phyloP scores from a whole-genome alignment of 2,113 vertebrate genomes.

The Leptodactylus fuscus region DNA sequence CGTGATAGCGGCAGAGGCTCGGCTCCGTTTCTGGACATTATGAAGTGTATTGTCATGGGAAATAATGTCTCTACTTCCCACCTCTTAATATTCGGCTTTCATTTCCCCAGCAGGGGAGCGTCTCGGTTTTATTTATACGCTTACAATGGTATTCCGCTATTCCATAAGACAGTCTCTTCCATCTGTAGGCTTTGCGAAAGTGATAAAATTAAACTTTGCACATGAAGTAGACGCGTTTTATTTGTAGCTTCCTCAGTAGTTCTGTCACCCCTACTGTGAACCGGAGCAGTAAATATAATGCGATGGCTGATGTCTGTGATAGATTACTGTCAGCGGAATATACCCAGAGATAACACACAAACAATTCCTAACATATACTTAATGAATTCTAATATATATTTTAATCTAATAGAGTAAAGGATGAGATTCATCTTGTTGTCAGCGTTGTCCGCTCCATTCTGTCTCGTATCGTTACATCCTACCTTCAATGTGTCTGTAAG shows the following conservation, averaged over 20 bases:
- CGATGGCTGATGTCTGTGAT: constrained; percentile 18
- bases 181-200: constrained; percentile 4
- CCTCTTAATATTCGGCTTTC: background rate
- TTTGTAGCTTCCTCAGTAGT: constrained; percentile 6
- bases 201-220: constrained; percentile 28
- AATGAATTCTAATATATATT: background rate
- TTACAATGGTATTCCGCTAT: background rate
- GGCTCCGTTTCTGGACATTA: background rate
- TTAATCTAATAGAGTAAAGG: background rate
- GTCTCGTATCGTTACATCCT: background rate
- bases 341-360: background rate
- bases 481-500: background rate
- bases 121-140: background rate
- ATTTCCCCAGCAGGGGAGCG: constrained; percentile 2
- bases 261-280: constrained; percentile 14
- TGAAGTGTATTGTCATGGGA: background rate
- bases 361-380: background rate
- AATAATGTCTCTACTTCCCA: background rate
- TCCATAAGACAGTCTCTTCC: background rate
- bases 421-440: constrained; percentile 3
- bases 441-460: background rate
- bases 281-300: constrained; percentile 10
- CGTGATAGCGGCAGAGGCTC: background rate
- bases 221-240: constrained; percentile 10
- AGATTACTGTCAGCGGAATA: background rate